Conservation (phyloP, 2,888 invertebrate species). For the Andrena praecox region DNA sequence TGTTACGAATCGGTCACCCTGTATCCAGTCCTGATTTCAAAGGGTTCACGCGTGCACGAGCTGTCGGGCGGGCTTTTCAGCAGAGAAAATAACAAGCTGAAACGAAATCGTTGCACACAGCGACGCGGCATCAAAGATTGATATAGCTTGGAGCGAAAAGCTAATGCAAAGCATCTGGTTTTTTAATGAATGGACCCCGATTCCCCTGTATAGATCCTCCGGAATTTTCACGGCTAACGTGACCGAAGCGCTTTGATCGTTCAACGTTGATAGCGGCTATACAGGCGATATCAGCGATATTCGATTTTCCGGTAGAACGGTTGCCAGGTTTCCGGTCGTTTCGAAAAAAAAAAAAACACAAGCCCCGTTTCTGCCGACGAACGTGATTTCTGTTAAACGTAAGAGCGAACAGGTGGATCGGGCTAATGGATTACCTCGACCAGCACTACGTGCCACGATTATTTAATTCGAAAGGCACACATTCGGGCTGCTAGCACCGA, state of each 20-base stretch:
- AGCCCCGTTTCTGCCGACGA: background rate
- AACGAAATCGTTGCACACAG: background rate
- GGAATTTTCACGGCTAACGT: slow-evolving; percentile 33
- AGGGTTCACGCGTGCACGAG: background rate
- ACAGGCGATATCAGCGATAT: slow-evolving; percentile 49
- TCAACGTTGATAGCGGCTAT: slow-evolving; percentile 53
- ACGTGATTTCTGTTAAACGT: slow-evolving; percentile 33
- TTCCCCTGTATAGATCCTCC: background rate
- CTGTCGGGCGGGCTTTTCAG: background rate
- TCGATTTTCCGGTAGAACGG: slow-evolving; percentile 49
- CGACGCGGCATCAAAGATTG: background rate
- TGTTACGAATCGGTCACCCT: no score
- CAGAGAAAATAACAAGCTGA: background rate
- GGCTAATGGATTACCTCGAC: slow-evolving; percentile 12
- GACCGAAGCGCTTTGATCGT: slow-evolving; percentile 48
- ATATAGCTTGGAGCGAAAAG: background rate
- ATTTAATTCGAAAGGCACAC: slow-evolving; percentile 20
- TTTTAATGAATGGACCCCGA: background rate
- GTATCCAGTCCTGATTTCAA: background rate
- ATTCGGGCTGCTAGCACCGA: background rate
- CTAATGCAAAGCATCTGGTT: background rate
- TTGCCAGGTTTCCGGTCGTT: slow-evolving; percentile 15
- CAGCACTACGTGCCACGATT: background rate
- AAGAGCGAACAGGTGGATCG: slow-evolving; percentile 34
- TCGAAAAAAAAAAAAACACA: slow-evolving; percentile 44